These are phyloP conservation scores for Danio aesculapii DNA, from an alignment of 2,797 vertebrate species.

Conservation along the genomic window DNA sequence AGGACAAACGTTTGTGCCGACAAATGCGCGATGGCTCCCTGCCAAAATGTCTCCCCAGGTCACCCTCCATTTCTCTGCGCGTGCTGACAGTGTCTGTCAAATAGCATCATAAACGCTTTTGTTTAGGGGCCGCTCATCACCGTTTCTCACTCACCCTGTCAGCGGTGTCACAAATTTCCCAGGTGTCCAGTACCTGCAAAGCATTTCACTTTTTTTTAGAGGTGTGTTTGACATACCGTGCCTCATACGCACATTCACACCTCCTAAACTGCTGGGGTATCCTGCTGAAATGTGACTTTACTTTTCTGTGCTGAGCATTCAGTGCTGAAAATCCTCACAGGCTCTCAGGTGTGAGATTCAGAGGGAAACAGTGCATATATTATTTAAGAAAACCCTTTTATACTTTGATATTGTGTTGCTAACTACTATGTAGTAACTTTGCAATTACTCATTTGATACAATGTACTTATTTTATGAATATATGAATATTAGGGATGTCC, in stretches of 20 bases:
- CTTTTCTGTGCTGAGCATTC: slow-evolving; percentile 42
- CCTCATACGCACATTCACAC: slow-evolving; percentile 57
- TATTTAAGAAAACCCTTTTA: neutral
- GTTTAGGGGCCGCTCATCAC: slow-evolving; percentile 51
- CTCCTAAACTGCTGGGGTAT: slow-evolving; percentile 55
- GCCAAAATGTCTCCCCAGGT: slow-evolving; percentile 44
- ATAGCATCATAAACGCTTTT: slow-evolving; percentile 46
- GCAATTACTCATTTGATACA: too few relatives aligned
- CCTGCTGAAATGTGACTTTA: slow-evolving; percentile 50
- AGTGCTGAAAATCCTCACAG: slow-evolving; percentile 46
- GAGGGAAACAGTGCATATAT: neutral
- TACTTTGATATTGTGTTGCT: too few relatives aligned
- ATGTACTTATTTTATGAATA: too few relatives aligned
- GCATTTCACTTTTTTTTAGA: slow-evolving; percentile 46
- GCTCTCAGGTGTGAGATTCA: slow-evolving; percentile 38
- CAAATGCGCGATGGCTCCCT: slow-evolving; percentile 57
- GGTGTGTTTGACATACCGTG: slow-evolving; percentile 44
- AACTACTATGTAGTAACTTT: too few relatives aligned
- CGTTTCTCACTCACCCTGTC: slow-evolving; percentile 54
- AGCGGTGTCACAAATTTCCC: slow-evolving; percentile 33
- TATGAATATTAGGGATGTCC: too few relatives aligned
- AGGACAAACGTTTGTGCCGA: slow-evolving; percentile 52
- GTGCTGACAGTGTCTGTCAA: slow-evolving; percentile 47
- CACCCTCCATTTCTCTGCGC: slow-evolving; percentile 29
- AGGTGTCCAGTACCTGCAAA: slow-evolving; percentile 38